Conservation (phyloP, 2,113 vertebrate species). For the Psammodynastes pulverulentus region DNA sequence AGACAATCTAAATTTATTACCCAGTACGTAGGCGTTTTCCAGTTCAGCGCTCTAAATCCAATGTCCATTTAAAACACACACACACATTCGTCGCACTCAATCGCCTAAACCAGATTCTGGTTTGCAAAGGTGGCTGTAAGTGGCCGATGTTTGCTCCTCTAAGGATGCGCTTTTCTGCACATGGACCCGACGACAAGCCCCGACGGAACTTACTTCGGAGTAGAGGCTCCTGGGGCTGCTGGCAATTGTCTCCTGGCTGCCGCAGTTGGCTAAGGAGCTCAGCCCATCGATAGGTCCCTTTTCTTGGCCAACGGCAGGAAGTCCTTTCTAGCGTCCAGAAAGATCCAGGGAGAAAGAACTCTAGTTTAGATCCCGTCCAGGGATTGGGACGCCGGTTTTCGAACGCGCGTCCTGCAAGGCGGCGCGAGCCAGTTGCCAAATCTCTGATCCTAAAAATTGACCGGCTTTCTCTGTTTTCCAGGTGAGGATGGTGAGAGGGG, state of each 20-base stretch:
- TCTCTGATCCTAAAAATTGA: conserved; percentile 15
- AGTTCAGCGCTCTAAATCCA: neutral
- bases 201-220: neutral
- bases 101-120: neutral
- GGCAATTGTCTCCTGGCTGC: neutral
- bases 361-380: neutral
- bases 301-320: too few relatives aligned
- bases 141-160: neutral
- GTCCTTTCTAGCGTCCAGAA: too few relatives aligned
- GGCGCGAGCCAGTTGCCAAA: neutral
- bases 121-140: neutral
- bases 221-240: neutral
- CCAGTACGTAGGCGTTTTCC: neutral
- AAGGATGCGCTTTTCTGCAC: too few relatives aligned
- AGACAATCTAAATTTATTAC: neutral
- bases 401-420: neutral
- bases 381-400: neutral
- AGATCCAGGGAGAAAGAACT: too few relatives aligned
- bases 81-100: neutral
- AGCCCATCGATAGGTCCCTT: neutral
- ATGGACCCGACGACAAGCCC: neutral
- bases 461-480: conserved; percentile 63
- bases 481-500: conserved; percentile 89
- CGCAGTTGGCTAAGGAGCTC: neutral
- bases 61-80: neutral